Base-by-base conservation (phyloP, 1,140 invertebrate species). In the Aphelenchoides besseyi region DNA sequence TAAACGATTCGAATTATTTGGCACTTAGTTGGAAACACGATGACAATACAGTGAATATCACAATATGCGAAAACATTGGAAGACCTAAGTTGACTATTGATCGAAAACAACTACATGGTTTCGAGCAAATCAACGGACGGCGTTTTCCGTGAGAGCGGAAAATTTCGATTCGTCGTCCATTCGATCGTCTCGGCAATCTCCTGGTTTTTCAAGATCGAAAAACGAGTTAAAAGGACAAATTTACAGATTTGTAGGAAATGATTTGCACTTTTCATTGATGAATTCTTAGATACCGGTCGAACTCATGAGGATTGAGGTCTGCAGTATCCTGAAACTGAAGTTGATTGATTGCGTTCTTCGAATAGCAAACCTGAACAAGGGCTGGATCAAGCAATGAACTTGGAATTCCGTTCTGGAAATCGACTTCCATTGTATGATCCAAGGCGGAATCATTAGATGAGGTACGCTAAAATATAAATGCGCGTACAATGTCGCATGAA, bases 391-490 rank as follows among this genome's bases (percentile, higher is more conserved):
- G 32, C 9, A 32, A 33, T 29, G 26, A n/a, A 18, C 41, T 18
- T 23, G 23, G 63, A 26, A 29, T 28, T 9, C 8, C 12, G 28
- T 33, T 9, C 29, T 66, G 32, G 26, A 36, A 70, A 33, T 70
- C 69, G 9, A 70, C 37, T 68, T 70, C 69, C 69, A 70, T 69
- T n/a, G 53, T 18, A 41, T 69, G n/a, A 16, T 66, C 63, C 36
- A 66, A n/a, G 12, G 55, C 12, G n/a, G 16, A 66, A 37, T 66
- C 32, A 30, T 66, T 66, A 2, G 59, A 30, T 2, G 59, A 61
- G 2, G 59, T 29, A n/a, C 59, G n/a, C 59, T 61, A 29, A 36
- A 61, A 61, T 48, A 23, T 23, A 48, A 12, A 48, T 16, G 41
- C 12, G 41, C 41, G 41, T 16, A 23, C 41, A 23, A 23, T 12